phyloP scores from a whole-genome alignment of 2,888 invertebrate genomes.

The Drosophila lacicola region DNA sequence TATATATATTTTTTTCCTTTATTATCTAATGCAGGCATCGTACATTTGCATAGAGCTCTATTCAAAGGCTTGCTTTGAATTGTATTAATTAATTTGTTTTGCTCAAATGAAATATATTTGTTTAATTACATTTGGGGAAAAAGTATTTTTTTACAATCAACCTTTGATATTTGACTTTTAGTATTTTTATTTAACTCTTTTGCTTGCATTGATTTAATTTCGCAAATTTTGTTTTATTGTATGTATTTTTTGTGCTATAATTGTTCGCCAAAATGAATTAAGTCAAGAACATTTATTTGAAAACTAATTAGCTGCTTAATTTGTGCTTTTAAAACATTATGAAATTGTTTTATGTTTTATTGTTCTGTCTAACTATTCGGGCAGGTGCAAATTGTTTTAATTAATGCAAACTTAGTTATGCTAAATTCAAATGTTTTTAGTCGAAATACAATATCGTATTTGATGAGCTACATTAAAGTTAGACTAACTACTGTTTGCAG shows the following conservation, averaged over 20 bases:
- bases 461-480: no score
- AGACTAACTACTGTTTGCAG: no score
- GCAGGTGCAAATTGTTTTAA: no score
- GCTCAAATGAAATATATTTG: conserved; percentile 3
- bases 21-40: no score
- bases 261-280: not conserved
- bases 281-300: not conserved
- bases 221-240: not conserved
- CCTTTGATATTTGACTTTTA: not conserved
- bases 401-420: no score
- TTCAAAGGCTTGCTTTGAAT: not conserved
- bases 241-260: not conserved
- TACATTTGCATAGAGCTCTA: not conserved
- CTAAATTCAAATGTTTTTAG: no score
- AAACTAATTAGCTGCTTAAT: not conserved
- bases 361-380: no score
- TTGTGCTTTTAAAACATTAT: not conserved
- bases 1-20: no score
- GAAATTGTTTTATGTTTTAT: no score
- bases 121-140: no score
- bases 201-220: not conserved
- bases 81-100: conserved; percentile 4
- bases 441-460: no score
- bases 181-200: no score
- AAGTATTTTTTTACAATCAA: not conserved